phyloP scores from a whole-genome alignment of 64 coral and sea anemone genomes.

The Exaiptasia diaphana region DNA sequence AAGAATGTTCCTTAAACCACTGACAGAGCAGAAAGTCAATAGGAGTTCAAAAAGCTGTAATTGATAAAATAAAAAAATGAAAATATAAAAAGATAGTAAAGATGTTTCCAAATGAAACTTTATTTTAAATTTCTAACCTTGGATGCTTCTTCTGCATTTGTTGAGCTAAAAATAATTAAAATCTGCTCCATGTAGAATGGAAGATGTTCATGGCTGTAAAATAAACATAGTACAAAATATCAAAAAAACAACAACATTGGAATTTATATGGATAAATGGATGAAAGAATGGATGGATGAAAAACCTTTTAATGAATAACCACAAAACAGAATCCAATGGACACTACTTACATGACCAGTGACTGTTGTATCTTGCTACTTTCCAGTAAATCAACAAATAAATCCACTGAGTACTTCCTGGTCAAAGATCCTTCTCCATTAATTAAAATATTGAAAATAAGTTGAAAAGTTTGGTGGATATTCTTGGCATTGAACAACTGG shows the following conservation, averaged over 20 bases:
- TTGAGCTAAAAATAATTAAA: conserved; percentile 55
- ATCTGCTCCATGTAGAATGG: conserved; percentile 86
- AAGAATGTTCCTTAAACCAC: conserved; percentile 53
- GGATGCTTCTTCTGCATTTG: conserved; percentile 68
- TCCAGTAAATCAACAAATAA: conserved; percentile 88
- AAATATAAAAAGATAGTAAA: no score
- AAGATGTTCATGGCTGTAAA: conserved; percentile 80
- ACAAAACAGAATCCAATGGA: no score
- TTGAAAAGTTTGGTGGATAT: conserved; percentile 94
- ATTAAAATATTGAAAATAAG: conserved; percentile 90
- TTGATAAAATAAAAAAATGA: background rate
- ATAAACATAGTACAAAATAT: background rate
- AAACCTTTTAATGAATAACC: no score
- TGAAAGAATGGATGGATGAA: background rate
- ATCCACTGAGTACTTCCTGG: conserved; percentile 88
- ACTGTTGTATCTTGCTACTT: conserved; percentile 87
- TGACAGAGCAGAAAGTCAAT: conserved; percentile 76
- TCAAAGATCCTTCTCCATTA: conserved; percentile 80
- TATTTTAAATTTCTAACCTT: conserved; percentile 48
- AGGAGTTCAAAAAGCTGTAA: conserved; percentile 85
- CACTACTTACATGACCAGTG: conserved; percentile 83
- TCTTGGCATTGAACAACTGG: conserved; percentile 95
- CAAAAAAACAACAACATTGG: background rate
- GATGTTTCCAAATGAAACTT: background rate
- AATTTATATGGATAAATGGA: background rate